Evolutionary conservation across 2,888 invertebrate species (phyloP), one percentile per base, ranked within the genome.

Genomic region (Epirrhoe tristata): DNA sequence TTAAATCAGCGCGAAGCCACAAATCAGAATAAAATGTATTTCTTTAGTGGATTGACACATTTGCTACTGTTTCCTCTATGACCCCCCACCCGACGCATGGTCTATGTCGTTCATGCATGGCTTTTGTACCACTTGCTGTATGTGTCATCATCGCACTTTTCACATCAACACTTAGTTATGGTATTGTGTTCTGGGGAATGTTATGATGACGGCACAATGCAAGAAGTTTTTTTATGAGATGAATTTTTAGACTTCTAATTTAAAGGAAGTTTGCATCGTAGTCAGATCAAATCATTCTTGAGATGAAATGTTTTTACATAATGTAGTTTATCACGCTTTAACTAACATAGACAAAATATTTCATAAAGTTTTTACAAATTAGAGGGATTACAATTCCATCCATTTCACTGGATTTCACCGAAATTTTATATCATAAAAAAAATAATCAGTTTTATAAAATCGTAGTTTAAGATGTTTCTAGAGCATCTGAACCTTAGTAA

Each of bases 21-120:
- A 12, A 48, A 48, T 16, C 16, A 48, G 36, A 36, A 8, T 36
- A 43, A 39, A 43, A 8, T 43, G 39, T 43, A 54, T 50, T 62
- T 56, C 39, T 60, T 66, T 64, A 52, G 51, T 68, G 68, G 71
- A 72, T 70, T 71, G 51, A 59, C 57, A 46, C 32, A 48, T 64
- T 58, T 46, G 62, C 71, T 54, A 73, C 72, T 70, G 14, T n/a
- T 54, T 55, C 63, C 69, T 39, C 48, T 58, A 48, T 63, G 58
- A 63, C 61, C 67, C 61, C 67, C 75, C 75, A 67, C 73, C 69
- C 73, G 70, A 74, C 67, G 85, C 85, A 84, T 85, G 83, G 66
- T 76, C 76, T 77, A 75, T 80, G 77, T 82, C 74, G 74, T 80
- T 81, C 81, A 82, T 80, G 86, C 86, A 86, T 85, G 83, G 81